Percentiles rank a stretch among this genome's conserved stretches.
Evolutionary conservation across 2,888 invertebrate genomes (phyloP).

Genomic region (Habroteleia sp.): DNA sequence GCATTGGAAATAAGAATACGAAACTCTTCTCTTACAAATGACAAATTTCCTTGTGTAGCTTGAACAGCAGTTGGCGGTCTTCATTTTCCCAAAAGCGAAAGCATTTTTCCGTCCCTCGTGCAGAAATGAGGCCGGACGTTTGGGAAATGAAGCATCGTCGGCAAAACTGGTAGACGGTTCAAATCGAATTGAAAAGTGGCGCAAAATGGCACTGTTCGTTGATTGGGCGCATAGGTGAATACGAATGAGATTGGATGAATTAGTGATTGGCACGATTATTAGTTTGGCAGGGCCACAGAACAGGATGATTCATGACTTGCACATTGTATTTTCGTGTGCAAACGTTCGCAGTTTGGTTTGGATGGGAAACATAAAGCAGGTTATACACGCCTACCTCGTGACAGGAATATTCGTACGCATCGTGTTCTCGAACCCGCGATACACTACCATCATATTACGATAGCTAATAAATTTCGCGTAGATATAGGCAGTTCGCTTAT

Average conservation of each 20-base stretch:
- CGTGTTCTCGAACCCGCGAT: constrained; percentile 72
- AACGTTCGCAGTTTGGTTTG: constrained; percentile 73
- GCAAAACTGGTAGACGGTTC: no score
- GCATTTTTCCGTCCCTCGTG: no score
- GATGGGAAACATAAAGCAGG: constrained; percentile 76
- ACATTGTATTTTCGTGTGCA: constrained; percentile 76
- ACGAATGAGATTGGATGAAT: constrained; percentile 68
- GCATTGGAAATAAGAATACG: no score
- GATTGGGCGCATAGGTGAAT: not conserved
- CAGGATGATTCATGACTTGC: constrained; percentile 77
- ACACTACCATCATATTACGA: constrained; percentile 76
- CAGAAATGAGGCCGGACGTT: no score
- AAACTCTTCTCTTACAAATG: no score
- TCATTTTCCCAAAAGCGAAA: no score
- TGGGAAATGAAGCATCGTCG: no score
- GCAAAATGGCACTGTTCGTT: no score
- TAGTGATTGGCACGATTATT: constrained; percentile 76
- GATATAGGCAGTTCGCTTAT: constrained; percentile 44
- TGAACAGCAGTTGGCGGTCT: no score
- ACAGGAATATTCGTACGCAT: constrained; percentile 79
- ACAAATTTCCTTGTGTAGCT: no score
- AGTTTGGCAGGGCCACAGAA: constrained; percentile 68
- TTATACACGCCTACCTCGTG: constrained; percentile 70
- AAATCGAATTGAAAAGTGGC: no score
- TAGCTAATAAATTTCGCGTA: constrained; percentile 73